These are phyloP conservation scores for Psococerastis gibbosa DNA, from an alignment of 2,888 invertebrate species.

Conservation along the genomic window DNA sequence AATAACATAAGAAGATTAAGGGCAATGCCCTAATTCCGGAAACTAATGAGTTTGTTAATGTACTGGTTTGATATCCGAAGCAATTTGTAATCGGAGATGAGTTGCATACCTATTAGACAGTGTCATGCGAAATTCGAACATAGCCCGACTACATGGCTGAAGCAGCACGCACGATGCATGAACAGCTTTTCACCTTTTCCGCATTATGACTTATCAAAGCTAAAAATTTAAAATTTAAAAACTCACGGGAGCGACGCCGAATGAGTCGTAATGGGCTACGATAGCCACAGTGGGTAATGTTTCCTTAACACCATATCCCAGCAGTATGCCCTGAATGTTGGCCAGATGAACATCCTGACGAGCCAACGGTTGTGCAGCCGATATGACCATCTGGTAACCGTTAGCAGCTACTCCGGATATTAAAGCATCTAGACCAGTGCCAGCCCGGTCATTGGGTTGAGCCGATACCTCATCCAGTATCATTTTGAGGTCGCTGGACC, in stretches of 20 bases:
- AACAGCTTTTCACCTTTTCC: no score
- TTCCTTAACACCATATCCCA: conserved; percentile 47
- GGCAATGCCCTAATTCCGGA: no score
- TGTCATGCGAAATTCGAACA: no score
- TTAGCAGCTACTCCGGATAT: conserved; percentile 78
- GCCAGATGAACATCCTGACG: conserved; percentile 65
- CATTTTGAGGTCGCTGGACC: conserved; percentile 49
- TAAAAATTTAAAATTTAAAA: background rate
- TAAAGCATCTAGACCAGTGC: conserved; percentile 66
- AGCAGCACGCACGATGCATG: no score
- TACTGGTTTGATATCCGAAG: no score
- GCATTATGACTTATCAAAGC: background rate
- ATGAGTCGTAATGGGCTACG: conserved; percentile 85
- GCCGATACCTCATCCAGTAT: conserved; percentile 58
- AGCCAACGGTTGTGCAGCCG: conserved; percentile 46
- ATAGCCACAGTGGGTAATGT: conserved; percentile 73
- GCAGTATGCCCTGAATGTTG: conserved; percentile 61
- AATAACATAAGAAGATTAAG: no score
- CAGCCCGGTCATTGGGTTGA: conserved; percentile 48
- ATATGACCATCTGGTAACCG: conserved; percentile 83
- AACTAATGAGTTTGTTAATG: no score
- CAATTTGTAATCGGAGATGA: no score
- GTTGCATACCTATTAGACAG: no score
- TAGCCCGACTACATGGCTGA: no score
- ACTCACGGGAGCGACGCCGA: conserved; percentile 76